Evolutionary conservation across 1,140 invertebrate species (phyloP), one percentile per base, ranked within the genome.

Genomic region (Rhynchophorus ferrugineus): DNA sequence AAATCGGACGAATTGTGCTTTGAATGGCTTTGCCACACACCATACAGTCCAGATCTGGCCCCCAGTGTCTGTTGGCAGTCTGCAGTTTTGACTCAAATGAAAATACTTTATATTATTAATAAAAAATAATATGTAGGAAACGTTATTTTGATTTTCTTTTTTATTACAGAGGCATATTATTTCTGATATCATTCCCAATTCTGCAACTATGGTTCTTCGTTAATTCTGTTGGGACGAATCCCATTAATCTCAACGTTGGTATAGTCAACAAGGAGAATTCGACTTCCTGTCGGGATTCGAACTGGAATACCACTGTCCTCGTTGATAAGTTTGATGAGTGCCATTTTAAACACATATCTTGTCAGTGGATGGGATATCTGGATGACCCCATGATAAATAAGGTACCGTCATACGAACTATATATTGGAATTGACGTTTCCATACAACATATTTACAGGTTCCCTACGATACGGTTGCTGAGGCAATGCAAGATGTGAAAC

Each of bases 121-220:
- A n/a, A n/a, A n/a, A n/a, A n/a, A n/a, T n/a, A n/a, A n/a, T n/a
- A n/a, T n/a, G n/a, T n/a, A n/a, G n/a, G n/a, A n/a, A n/a, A n/a
- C n/a, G n/a, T n/a, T n/a, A n/a, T n/a, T n/a, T n/a, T n/a, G n/a
- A n/a, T n/a, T n/a, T n/a, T n/a, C n/a, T n/a, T n/a, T n/a, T n/a
- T n/a, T n/a, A n/a, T n/a, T n/a, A n/a, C 69, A 90, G 87, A 3
- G 81, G 85, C 5, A 70, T 91, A 5, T 62, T 85, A 44, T 94
- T 94, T 65, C 81, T 90, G 42, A 73, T 92, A 24, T 57, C 89
- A 20, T 82, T 95, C 58, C 91, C 92, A 1, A 72, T 90, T 2
- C 66, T 91, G 5, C 82, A 93, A 76, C 73, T 87, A n/a, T 71
- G 80, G 3, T 70, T 86, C 1, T 94, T 94, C 67, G 87, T 89